These are phyloP conservation scores for Myodes glareolus DNA, from an alignment of 2,113 vertebrate genomes.

Conservation along the genomic window DNA sequence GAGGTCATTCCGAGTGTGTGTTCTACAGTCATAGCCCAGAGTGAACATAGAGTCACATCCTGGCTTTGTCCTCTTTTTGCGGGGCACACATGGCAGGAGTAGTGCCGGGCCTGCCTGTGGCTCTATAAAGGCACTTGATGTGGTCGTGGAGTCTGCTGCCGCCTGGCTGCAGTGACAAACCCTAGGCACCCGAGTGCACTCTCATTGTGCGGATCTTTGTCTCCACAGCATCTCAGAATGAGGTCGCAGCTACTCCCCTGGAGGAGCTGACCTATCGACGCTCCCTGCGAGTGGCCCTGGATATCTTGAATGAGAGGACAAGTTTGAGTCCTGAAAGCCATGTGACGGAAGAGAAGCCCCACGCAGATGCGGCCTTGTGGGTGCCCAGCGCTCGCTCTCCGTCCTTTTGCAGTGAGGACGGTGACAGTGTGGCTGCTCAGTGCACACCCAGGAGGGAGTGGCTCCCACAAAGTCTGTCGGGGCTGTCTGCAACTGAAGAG, in stretches of 20 bases:
- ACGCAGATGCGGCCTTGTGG: accelerated
- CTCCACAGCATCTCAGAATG: conserved; percentile 37
- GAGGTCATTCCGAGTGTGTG: not conserved
- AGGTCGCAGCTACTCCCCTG: accelerated
- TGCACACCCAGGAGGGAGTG: not conserved
- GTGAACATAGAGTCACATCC: not conserved
- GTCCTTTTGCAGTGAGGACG: accelerated
- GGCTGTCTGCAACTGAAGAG: accelerated
- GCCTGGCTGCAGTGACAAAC: accelerated
- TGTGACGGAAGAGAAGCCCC: accelerated
- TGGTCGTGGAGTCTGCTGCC: not conserved
- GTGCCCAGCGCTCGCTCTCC: accelerated
- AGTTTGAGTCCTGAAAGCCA: accelerated
- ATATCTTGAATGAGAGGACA: conserved; percentile 58
- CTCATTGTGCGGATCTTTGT: not conserved
- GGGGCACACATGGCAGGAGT: not conserved
- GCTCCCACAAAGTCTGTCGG: accelerated
- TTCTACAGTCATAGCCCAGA: not conserved
- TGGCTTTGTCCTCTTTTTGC: not conserved
- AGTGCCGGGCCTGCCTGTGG: not conserved
- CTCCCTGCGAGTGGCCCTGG: conserved; percentile 84
- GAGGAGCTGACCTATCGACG: conserved; percentile 85
- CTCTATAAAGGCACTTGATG: not conserved
- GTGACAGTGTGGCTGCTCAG: accelerated
- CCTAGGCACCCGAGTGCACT: no score